Evolutionary conservation across 2,888 invertebrate genomes (phyloP), one percentile per base, ranked within the genome.

Genomic region (Euspilapteryx auroguttella): DNA sequence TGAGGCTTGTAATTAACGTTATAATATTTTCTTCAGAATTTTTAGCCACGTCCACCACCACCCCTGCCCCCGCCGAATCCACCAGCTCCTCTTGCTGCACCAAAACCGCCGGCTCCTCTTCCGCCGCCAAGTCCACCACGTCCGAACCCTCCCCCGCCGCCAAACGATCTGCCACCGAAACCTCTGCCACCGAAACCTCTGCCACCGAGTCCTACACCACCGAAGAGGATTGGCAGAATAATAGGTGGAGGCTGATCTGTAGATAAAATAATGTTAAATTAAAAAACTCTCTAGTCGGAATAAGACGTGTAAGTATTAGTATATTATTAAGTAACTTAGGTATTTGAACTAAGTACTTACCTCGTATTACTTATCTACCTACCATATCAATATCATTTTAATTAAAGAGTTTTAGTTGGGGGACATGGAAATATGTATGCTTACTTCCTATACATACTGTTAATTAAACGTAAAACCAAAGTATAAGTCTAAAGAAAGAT

Each of bases 141-240:
- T 1, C 49, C 49, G 10, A 41, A 35, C 0, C 49, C 48, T 3
- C 48, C 15, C 2, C 52, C 55, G 1, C 47, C 52, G 6, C 17
- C 17, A 17, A 49, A 35, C 0, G 53, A 55, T 24, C 46, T 32
- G 0, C 52, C 50, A 1, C 48, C 49, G 12, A 47, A 40, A 1
- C 54, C 50, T 12, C 46, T 32, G 2, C 53, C 50, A 1, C 47
- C 49, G 22, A 43, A 37, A 1, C 49, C 47, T 30, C 40, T 31
- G 3, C 47, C 44, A 3, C 52, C 53, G n/a, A 42, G 37, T 1
- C 45, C 46, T 13, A 41, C 35, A 3, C 45, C 48, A 5, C 49
- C 46, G 5, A 17, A 17, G n/a, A n/a, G n/a, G n/a, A n/a, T n/a
- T n/a, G n/a, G n/a, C n/a, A n/a, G n/a, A n/a, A n/a, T n/a, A n/a